These are phyloP conservation scores for Streptopelia turtur DNA, from an alignment of 2,797 vertebrate genomes.

Conservation along the genomic window DNA sequence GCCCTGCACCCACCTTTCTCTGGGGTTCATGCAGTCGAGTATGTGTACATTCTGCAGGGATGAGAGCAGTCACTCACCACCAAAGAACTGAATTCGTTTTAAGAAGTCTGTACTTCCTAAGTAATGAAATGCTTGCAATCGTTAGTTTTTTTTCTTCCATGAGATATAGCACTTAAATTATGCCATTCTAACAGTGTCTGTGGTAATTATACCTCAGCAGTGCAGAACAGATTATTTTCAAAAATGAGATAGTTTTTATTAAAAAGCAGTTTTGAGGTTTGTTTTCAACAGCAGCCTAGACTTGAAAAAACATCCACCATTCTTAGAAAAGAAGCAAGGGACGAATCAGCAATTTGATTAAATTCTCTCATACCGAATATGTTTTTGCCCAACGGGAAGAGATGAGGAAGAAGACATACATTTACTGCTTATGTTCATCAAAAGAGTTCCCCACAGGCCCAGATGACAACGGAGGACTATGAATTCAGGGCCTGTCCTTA, in stretches of 20 bases:
- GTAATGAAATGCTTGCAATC: not conserved
- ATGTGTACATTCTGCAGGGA: not conserved
- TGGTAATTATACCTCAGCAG: not conserved
- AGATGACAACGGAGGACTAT: not conserved
- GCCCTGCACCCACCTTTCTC: not conserved
- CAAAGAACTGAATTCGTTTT: not conserved
- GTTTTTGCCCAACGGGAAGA: not conserved
- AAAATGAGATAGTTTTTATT: not conserved
- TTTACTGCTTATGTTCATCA: not conserved
- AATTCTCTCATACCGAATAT: not conserved
- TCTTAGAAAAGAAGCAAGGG: not conserved
- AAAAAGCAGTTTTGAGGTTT: not conserved
- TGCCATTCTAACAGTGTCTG: not conserved
- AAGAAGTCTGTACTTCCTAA: not conserved
- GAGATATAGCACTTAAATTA: not conserved
- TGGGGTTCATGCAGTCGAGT: not conserved
- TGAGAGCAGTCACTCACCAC: not conserved
- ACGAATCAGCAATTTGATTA: not conserved
- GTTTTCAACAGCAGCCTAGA: not conserved
- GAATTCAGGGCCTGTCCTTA: not conserved
- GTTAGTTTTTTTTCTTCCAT: not conserved
- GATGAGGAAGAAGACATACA: not conserved
- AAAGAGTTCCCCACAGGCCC: not conserved
- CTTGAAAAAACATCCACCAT: not conserved
- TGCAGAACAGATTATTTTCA: not conserved